Conservation (phyloP, 2,888 invertebrate species). For the Diaphora mendica region DNA sequence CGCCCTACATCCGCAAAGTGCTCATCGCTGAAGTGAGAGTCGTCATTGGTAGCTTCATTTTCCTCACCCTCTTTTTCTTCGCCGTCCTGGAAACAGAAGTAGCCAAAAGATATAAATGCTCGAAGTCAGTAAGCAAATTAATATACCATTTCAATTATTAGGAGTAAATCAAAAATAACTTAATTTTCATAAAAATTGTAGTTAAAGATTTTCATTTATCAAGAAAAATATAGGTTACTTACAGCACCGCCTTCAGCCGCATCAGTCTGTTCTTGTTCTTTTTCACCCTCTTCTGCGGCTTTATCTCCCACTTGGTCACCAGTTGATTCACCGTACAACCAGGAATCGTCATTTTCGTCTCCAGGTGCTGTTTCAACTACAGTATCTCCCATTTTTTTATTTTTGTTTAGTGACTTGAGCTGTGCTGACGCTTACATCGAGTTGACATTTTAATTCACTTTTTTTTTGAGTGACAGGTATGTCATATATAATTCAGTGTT, state of each 20-base stretch:
- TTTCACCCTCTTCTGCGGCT: conserved; percentile 54
- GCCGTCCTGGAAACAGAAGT: conserved; percentile 57
- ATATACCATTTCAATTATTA: background rate
- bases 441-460: background rate
- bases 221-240: conserved; percentile 47
- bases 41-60: conserved; percentile 78
- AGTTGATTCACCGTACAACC: conserved; percentile 94
- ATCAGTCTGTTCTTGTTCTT: conserved; percentile 51
- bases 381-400: conserved; percentile 72
- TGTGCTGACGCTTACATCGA: background rate
- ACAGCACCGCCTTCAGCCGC: conserved; percentile 41
- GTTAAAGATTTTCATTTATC: conserved; percentile 16
- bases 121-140: background rate
- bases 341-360: conserved; percentile 93
- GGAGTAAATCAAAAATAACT: background rate
- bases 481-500: background rate
- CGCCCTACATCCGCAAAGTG: conserved; percentile 81
- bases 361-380: conserved; percentile 72
- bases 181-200: background rate
- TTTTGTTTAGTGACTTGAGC: conserved; percentile 10
- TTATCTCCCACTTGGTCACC: conserved; percentile 71
- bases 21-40: conserved; percentile 60
- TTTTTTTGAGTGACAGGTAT: background rate
- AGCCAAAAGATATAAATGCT: background rate
- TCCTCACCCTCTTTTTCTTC: conserved; percentile 83